Percentiles rank a stretch among this genome's conserved stretches.
Evolutionary conservation across 2,888 invertebrate species (phyloP).

Genomic region (Himalopsyche anomala): DNA sequence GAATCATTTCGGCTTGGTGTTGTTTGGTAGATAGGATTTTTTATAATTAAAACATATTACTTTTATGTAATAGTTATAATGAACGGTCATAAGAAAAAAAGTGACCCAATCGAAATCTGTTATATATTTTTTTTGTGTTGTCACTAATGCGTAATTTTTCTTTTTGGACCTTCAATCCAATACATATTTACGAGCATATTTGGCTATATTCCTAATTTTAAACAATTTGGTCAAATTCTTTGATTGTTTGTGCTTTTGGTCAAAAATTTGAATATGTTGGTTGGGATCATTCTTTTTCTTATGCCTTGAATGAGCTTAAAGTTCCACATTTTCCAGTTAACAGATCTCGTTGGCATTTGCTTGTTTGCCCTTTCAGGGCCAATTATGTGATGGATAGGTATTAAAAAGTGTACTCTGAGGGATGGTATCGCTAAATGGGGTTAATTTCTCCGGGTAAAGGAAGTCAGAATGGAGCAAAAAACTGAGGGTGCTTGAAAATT

Average conservation of each 20-base stretch:
- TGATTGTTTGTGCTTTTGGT: too few species aligned
- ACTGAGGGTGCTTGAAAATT: neutral
- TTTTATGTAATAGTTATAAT: neutral
- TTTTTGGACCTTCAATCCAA: too few species aligned
- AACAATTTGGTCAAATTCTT: too few species aligned
- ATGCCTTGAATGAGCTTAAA: neutral
- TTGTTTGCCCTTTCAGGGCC: slow-evolving; percentile 22
- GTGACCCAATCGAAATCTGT: neutral
- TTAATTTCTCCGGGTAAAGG: neutral
- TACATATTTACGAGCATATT: too few species aligned
- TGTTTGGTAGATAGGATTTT: slow-evolving; percentile 14
- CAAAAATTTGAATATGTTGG: neutral
- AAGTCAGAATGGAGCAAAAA: neutral
- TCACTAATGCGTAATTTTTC: too few species aligned
- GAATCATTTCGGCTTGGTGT: slow-evolving; percentile 18
- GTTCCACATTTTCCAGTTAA: slow-evolving; percentile 39
- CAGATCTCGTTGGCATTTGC: slow-evolving; percentile 32
- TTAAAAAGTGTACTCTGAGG: slow-evolving; percentile 8
- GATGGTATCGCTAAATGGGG: neutral
- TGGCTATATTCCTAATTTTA: too few species aligned
- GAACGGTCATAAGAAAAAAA: neutral
- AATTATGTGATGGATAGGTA: slow-evolving; percentile 38
- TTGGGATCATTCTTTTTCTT: neutral
- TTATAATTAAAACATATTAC: neutral
- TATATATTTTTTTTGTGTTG: neutral